Evolutionary conservation across 2,797 vertebrate species (phyloP), one percentile per base, ranked within the genome.

Genomic region (Morus bassanus): DNA sequence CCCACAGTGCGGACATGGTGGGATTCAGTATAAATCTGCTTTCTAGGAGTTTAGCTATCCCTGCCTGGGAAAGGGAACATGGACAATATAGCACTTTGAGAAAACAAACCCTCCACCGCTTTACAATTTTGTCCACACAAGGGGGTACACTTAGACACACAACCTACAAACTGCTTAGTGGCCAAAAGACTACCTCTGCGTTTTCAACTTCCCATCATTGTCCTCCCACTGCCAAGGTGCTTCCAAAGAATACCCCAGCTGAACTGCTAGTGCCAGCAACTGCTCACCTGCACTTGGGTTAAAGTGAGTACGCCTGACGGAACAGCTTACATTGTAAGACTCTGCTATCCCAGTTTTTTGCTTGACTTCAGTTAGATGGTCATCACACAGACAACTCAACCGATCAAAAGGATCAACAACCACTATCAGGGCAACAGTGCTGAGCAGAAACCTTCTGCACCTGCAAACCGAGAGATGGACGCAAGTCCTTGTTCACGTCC

Each of bases 221-320:
- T n/a, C n/a, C n/a, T n/a, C n/a, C n/a, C n/a, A n/a, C n/a, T n/a
- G n/a, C n/a, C n/a, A n/a, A n/a, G n/a, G n/a, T n/a, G n/a, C 59
- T 83, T 41, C 63, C 30, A 45, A 78, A 56, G 37, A 3, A 31
- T 5, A 28, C 11, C 16, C 11, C 39, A 50, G 45, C n/a, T 67
- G 24, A 46, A 46, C 37, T 14, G 14, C 31, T 16, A 63, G 19
- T 27, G 65, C 27, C 41, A 68, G 54, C n/a, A 61, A 16, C 87
- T n/a, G 45, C 87, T 68, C 43, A 11, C 51, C 30, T 24, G 27
- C 23, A 21, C 28, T 19, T 25, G 48, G 23, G 6, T 6, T 79
- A 8, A 23, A 25, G 10, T 1, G 15, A 39, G 2, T 2, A 5
- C 11, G 24, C 39, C n/a, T 27, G 6, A 37, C n/a, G 12, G 3